Percentiles rank a stretch among this genome's conserved stretches.
These are phyloP conservation scores for Apostichopus parvimensis DNA, from an alignment of 35 echinoderm and acorn worm genomes.

Conservation along the genomic window DNA sequence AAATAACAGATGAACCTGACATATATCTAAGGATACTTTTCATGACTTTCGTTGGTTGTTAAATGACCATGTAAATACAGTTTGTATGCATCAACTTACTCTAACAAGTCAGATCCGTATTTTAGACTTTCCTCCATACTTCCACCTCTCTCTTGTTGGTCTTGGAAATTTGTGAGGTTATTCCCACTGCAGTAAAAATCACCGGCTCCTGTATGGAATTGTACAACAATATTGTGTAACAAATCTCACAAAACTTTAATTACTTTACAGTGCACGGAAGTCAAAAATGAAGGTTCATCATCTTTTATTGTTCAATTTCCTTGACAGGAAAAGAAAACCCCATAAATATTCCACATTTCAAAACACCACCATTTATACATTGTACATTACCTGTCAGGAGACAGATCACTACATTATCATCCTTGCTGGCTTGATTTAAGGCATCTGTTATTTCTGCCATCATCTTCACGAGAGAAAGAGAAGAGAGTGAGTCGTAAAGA, in stretches of 20 bases:
- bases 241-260: no score
- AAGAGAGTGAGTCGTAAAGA: not conserved
- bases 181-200: conserved; percentile 93
- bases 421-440: conserved; percentile 67
- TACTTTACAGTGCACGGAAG: no score
- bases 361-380: no score
- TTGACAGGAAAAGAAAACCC: no score
- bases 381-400: conserved; percentile 77
- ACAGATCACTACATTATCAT: conserved; percentile 79
- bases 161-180: conserved; percentile 82
- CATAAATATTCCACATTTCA: no score
- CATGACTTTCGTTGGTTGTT: no score
- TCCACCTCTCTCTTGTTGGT: conserved; percentile 2
- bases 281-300: no score
- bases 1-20: no score
- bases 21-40: no score
- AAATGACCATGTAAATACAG: no score
- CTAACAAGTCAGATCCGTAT: conserved; percentile 60
- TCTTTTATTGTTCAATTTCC: no score
- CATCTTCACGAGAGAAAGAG: conserved; percentile 32
- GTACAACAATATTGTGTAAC: no score
- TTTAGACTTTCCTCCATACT: conserved; percentile 60
- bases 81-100: conserved; percentile 51
- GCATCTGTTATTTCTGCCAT: conserved; percentile 56
- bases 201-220: conserved; percentile 71